Base-by-base conservation (phyloP, 1,140 invertebrate species). In the Drosophila saltans region DNA sequence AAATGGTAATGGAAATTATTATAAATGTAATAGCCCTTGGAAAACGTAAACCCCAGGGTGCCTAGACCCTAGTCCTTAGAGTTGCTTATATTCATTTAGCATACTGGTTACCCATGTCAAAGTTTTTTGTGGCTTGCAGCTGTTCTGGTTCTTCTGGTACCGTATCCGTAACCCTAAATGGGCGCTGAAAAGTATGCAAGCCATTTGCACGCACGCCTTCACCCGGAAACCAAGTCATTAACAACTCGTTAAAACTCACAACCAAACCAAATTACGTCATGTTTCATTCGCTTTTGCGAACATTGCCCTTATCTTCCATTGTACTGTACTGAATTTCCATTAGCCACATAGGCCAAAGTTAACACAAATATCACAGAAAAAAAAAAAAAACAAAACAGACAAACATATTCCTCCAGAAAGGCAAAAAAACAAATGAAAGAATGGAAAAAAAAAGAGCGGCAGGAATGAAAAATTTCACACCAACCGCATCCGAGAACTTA, bases 401-500 rank as follows among this genome's bases (percentile, higher is more conserved):
- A 58, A 40, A 62, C 24, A 45, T 8, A 21, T 2, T 21, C 21
- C 21, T 0, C 39, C 39, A 11, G 2, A 39, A 16, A 2, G 4
- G 9, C 11, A 26, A 61, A 52, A 30, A 40, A 52, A 40, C 2
- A 28, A 48, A 43, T 26, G 24, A 36, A 36, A 6, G 33, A 36
- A 36, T 6, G 10, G 28, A 68, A 58, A 43, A 28, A 21, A 56
- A 40, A 28, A 36, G 33, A 36, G 6, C 3, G 33, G 6, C 3
- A 36, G 33, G 5, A 59, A 66, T 11, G 43, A 71, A 33, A 40
- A 40, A 26, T 16, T 40, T 40, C 40, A 40, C 69, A 72, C 69
- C 45, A 52, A 52, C 57, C 57, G 55, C 72, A 62, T 72, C 55
- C 66, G 40, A 24, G 64, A 62, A 93, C 94, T 94, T 91, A 96